Percentiles rank a stretch among this genome's conserved stretches.
phyloP scores from a whole-genome alignment of 1,140 invertebrate species.

The Drosophila gunungcola region DNA sequence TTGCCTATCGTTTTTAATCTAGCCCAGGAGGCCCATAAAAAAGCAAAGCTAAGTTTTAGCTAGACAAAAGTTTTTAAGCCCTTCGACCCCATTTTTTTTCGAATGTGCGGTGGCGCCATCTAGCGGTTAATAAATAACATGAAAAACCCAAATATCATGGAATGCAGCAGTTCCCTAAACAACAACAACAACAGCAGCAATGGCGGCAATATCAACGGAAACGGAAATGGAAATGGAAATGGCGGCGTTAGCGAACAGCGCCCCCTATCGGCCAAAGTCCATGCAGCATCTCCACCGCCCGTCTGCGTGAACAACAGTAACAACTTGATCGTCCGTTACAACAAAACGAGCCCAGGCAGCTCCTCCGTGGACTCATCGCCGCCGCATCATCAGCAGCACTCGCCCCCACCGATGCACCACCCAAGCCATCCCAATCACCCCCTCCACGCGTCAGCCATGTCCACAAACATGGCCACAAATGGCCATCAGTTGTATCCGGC shows the following conservation, averaged over 20 bases:
- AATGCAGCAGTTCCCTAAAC: constrained; percentile 71
- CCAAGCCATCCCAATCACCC: constrained; percentile 35
- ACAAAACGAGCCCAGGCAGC: constrained; percentile 51
- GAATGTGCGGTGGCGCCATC: constrained; percentile 61
- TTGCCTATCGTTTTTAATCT: constrained; percentile 69
- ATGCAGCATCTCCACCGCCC: constrained; percentile 46
- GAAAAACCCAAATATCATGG: constrained; percentile 83
- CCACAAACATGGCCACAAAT: constrained; percentile 83
- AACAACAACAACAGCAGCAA: constrained; percentile 37
- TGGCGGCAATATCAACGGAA: constrained; percentile 69
- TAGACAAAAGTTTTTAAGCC: constrained; percentile 21
- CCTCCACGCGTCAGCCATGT: constrained; percentile 47
- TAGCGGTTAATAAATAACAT: constrained; percentile 77
- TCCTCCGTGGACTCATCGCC: constrained; percentile 57
- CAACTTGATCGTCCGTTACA: constrained; percentile 29
- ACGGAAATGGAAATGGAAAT: constrained; percentile 78
- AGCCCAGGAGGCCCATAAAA: constrained; percentile 78
- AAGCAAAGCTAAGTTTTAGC: constrained; percentile 45
- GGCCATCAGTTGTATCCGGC: constrained; percentile 88
- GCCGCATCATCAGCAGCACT: constrained; percentile 51
- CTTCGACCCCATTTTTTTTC: constrained; percentile 17
- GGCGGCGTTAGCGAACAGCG: constrained; percentile 59
- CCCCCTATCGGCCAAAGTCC: constrained; percentile 51
- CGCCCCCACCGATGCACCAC: constrained; percentile 43
- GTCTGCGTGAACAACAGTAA: constrained; percentile 36